Conservation (phyloP, 2,888 invertebrate species). For the Hedychridium roseum region DNA sequence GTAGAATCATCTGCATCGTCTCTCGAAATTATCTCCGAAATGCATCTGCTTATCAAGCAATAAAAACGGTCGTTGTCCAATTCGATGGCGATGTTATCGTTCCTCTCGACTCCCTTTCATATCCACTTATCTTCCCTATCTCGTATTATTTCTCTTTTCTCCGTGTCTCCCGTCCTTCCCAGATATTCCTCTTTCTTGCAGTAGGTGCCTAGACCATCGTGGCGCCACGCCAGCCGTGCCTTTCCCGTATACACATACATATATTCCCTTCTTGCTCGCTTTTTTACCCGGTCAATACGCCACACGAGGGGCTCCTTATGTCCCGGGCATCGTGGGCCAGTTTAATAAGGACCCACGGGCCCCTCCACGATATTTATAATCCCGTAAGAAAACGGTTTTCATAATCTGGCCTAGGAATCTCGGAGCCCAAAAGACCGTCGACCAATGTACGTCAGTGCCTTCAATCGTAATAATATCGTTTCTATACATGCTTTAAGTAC, state of each 20-base stretch:
- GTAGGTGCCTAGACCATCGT: conserved; percentile 40
- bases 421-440: too few species aligned
- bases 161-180: conserved; percentile 8
- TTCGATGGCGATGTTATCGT: conserved; percentile 52
- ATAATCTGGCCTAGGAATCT: conserved; percentile 39
- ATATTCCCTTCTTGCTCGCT: conserved; percentile 23
- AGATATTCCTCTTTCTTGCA: conserved; percentile 23
- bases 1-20: conserved; percentile 49
- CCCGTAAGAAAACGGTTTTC: conserved; percentile 34
- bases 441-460: too few species aligned
- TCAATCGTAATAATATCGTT: too few species aligned
- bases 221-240: conserved; percentile 43
- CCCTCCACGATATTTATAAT: conserved; percentile 37
- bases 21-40: conserved; percentile 60
- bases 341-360: conserved; percentile 33
- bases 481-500: too few species aligned
- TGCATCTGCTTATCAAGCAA: conserved; percentile 61
- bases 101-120: conserved; percentile 30
- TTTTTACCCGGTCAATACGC: conserved; percentile 29
- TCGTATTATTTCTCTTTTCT: too few species aligned
- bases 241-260: conserved; percentile 10
- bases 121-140: conserved; percentile 16
- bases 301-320: conserved; percentile 16
- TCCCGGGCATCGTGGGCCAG: conserved; percentile 21
- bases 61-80: conserved; percentile 40